Evolutionary conservation across 2,888 invertebrate species (phyloP), one percentile per base, ranked within the genome.

Genomic region (Nowickia ferox): DNA sequence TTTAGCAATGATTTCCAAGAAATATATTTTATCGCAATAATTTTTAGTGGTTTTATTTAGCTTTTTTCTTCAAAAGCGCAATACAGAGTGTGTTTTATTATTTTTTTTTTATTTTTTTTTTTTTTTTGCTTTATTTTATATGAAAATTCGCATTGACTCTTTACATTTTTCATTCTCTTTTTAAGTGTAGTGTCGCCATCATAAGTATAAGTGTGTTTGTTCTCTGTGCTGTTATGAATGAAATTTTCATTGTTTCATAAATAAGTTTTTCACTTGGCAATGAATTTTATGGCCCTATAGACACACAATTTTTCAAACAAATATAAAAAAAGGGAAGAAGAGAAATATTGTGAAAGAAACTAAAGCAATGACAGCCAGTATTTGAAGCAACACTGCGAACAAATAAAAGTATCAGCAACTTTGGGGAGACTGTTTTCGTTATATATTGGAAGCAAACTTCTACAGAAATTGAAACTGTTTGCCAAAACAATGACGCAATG

Each of bases 231-330:
- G 63, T 80, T 77, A 84, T 86, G 75, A 86, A 86, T 86, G 85
- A 83, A 86, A 42, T 72, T 82, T 83, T 83, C 69, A 53, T 71
- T 86, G 75, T 75, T 83, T 72, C 83, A 86, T 79, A 86, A 76
- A 86, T 79, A 66, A 65, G 66, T 72, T 79, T 79, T 86, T 86
- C 66, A 76, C 83, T 86, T 83, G 79, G 85, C 82, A 86, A 83
- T 86, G 85, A 86, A 86, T 86, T 83, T 86, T 71, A 86, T 86
- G 75, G 66, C 69, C 51, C 51, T 69, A 42, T 15, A 11, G n/a
- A n/a, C 44, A 76, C 53, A 74, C 10, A 74, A 57, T 81, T 9
- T 63, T 63, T 71, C 38, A 66, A 68, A 10, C 68, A 77, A 57
- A 68, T 19, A n/a, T 13, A 42, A 48, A 69, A 17, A 42, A 59